Evolutionary conservation across 2,113 vertebrate species (phyloP), one percentile per base, ranked within the genome.

Genomic region (Nothoprocta pentlandii): DNA sequence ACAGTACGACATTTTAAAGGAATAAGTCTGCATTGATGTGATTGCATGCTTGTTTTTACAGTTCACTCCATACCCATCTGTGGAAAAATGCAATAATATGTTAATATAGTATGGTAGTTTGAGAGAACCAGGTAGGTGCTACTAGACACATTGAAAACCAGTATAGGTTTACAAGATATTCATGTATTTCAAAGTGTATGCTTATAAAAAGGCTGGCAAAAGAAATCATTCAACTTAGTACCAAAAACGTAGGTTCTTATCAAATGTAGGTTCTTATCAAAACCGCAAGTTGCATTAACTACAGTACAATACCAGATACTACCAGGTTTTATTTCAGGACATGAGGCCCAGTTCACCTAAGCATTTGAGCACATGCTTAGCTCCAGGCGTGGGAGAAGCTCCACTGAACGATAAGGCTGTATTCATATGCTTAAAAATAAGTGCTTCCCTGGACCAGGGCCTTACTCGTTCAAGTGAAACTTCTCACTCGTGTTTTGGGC

Each of bases 71-170:
- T 98, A 96, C 95, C 89, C 98, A 98, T 98, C 97, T 98, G 98
- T 98, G 98, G 96, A 98, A 97, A 98, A 98, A 98, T 98, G 98
- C 98, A 98, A 98, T 98, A 98, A 98, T 98, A 98, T 97, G 98
- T 98, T 98, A 98, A 97, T 98, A 98, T 98, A 98, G 97, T 98
- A 98, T 93, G 98, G 98, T 98, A 98, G 98, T 98, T 98, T 98
- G 98, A 98, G 91, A 98, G 98, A 98, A 97, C 97, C 97, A 97
- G 98, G 98, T 98, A 98, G 98, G 97, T 98, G 97, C 97, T 98
- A 98, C 97, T 98, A 98, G 97, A 97, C 97, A 98, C 97, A 98
- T 97, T 98, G 98, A 98, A 96, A 97, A 97, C 96, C 98, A 98
- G 98, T 97, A 97, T 98, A 98, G 97, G 97, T 98, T 98, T 98